A percentile compares a stretch with the other conserved stretches of the same genome.
phyloP scores from a whole-genome alignment of 2,113 vertebrate species.

The Chauna torquata region DNA sequence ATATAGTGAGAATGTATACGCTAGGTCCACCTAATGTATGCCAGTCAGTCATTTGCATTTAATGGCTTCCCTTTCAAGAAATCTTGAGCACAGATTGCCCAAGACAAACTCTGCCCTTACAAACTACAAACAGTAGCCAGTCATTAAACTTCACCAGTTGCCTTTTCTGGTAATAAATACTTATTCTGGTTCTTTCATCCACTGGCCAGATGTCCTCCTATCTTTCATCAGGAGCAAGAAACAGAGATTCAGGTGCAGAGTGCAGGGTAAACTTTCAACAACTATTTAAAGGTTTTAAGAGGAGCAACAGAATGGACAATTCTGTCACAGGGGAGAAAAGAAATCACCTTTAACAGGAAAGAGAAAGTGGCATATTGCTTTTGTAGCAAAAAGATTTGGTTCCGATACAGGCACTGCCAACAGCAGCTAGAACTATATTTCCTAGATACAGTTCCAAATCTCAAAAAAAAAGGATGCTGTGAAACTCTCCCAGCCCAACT shows the following conservation, averaged over 20 bases:
- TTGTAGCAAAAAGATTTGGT: background rate
- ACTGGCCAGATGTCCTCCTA: background rate
- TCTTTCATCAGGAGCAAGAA: slow-evolving; percentile 15
- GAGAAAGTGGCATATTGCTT: background rate
- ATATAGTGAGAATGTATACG: background rate
- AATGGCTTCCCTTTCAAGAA: background rate
- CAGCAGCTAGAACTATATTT: background rate
- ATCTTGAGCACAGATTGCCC: background rate
- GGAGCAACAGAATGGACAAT: slow-evolving; percentile 14
- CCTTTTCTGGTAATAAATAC: background rate
- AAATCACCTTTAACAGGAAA: background rate
- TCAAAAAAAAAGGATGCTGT: background rate
- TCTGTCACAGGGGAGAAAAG: background rate
- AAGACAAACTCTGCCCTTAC: background rate
- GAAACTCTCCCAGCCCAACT: background rate
- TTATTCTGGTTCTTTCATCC: background rate
- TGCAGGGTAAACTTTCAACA: background rate
- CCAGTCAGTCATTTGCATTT: background rate
- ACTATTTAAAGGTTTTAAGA: background rate
- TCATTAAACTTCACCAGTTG: background rate
- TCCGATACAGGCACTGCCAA: background rate
- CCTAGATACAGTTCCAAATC: background rate
- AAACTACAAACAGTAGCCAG: background rate
- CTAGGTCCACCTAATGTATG: background rate
- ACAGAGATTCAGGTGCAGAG: background rate